Evolutionary conservation across 2,797 vertebrate genomes (phyloP), one percentile per base, ranked within the genome.

Genomic region (Tachyglossus aculeatus): DNA sequence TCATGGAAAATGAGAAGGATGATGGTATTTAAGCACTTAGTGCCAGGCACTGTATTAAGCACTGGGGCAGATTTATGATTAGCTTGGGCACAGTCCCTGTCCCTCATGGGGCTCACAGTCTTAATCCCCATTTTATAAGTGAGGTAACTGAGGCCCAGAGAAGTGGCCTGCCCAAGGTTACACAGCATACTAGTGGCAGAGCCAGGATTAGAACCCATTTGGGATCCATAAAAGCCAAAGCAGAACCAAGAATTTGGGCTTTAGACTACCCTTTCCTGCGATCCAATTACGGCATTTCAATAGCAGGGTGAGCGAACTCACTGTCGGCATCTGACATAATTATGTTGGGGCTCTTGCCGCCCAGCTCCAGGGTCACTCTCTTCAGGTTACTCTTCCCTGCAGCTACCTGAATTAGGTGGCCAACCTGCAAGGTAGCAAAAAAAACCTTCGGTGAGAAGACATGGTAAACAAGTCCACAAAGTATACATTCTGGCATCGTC

Each of bases 321-420:
- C 98, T 91, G 71, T 98, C 90, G 0, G 97, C 95, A 18, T 99
- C 98, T 2, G 97, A 96, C 87, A 98, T 76, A 89, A 99, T 93
- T 68, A 99, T 97, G 11, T 98, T 98, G 0, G 98, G 98, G 76
- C 97, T 99, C 89, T 99, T 99, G 9, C 98, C 98, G 39, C 97
- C 98, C 1, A 99, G 94, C 82, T 99, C 98, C 84, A 99, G 90
- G 0, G 97, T 98, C 71, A 99, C 96, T 65, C 90, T 97, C 90
- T 99, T 99, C 71, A 98, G 90, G 86, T 99, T 99, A 63, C 95
- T 98, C 70, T 48, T 92, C 27, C 95, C 97, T 4, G 97, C 94
- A 2, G 97, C 96, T 73, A 95, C 91, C 84, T 98, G 96, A 88
- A 99, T 95, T 12, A 96, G 90, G 57, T 95, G 95, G 48, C 97